A percentile compares a stretch with the other conserved stretches of the same genome.
phyloP scores from a whole-genome alignment of 2,797 vertebrate genomes.

The Enteromius argenteus region DNA sequence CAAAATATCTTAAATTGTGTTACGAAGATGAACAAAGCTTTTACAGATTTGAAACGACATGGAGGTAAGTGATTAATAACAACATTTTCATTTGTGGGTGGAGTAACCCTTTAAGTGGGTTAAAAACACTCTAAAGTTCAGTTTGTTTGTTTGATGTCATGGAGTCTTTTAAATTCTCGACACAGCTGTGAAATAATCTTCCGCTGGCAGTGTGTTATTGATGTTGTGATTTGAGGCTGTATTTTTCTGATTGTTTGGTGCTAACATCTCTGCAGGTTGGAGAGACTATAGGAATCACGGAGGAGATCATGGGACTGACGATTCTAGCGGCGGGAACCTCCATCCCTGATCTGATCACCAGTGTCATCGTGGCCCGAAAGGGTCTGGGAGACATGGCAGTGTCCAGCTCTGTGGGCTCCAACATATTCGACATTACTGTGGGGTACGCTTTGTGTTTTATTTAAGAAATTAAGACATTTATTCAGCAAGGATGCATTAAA shows the following conservation, averaged over 20 bases:
- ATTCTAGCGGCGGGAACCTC: conserved; percentile 94
- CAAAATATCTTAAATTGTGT: no score
- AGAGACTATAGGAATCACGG: conserved; percentile 92
- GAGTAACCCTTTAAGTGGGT: not conserved
- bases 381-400: conserved; percentile 96
- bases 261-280: conserved; percentile 77
- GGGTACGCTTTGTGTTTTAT: conserved; percentile 74
- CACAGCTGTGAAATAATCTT: not conserved
- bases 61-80: no score
- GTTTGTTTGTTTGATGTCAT: not conserved
- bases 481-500: not conserved
- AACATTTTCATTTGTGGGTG: no score
- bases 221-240: not conserved
- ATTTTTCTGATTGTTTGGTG: not conserved
- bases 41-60: no score
- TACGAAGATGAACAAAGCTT: no score
- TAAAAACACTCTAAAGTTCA: not conserved
- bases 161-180: not conserved
- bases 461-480: not conserved
- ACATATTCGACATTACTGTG: conserved; percentile 95
- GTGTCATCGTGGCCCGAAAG: conserved; percentile 93
- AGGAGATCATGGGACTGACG: conserved; percentile 95
- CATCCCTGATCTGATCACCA: conserved; percentile 95
- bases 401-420: conserved; percentile 94
- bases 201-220: not conserved